Percentiles rank a stretch among this genome's conserved stretches.
phyloP scores from a whole-genome alignment of 2,797 vertebrate genomes.

The Phoeniculus purpureus region DNA sequence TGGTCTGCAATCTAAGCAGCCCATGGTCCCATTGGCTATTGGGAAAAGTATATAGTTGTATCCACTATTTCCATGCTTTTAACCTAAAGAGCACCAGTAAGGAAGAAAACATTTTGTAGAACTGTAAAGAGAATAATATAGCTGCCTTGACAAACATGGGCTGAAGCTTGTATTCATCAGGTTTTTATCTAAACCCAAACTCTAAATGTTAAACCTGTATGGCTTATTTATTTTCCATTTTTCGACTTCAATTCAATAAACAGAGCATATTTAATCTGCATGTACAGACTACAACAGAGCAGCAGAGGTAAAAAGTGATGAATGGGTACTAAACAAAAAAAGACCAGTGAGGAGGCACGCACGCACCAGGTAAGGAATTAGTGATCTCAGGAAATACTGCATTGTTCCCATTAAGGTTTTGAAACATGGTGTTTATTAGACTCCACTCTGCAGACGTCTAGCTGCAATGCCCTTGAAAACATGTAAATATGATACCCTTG shows the following conservation, averaged over 20 bases:
- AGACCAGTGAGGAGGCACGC: conserved; percentile 36
- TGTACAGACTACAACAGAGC: neutral
- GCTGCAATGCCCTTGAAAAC: neutral
- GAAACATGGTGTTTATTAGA: conserved; percentile 41
- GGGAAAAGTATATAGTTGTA: neutral
- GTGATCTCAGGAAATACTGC: conserved; percentile 49
- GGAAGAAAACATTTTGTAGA: neutral
- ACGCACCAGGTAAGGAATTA: conserved; percentile 67
- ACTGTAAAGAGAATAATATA: neutral
- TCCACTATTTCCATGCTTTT: neutral
- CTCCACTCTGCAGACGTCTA: neutral
- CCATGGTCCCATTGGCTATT: neutral
- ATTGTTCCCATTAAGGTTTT: conserved; percentile 43
- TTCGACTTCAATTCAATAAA: conserved; percentile 55
- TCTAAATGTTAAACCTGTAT: conserved; percentile 19
- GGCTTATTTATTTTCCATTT: conserved; percentile 11
- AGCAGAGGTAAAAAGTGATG: conserved; percentile 34
- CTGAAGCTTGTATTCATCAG: conserved; percentile 10
- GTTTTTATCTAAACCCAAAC: conserved; percentile 11
- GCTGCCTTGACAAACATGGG: neutral
- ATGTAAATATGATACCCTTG: neutral
- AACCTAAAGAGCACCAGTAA: neutral
- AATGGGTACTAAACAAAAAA: conserved; percentile 58
- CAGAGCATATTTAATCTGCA: conserved; percentile 12
- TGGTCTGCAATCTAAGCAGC: neutral